These are phyloP conservation scores for Fregata magnificens DNA, from an alignment of 2,113 vertebrate species.

Conservation along the genomic window DNA sequence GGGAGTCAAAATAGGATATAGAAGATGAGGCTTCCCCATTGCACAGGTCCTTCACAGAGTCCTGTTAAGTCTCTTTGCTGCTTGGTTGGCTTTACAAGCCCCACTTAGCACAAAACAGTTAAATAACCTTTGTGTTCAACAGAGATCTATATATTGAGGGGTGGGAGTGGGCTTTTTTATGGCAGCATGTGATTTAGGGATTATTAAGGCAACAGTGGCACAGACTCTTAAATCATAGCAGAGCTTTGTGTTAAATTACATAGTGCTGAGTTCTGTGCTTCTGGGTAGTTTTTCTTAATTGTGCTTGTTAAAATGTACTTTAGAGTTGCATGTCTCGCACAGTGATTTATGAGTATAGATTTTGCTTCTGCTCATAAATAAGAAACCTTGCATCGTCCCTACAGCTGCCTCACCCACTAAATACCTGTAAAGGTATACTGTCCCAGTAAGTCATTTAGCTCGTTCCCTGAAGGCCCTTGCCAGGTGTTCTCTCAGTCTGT, in stretches of 20 bases:
- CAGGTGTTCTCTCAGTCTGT: neutral
- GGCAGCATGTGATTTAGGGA: conserved; percentile 25
- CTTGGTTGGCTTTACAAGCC: neutral
- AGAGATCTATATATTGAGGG: neutral
- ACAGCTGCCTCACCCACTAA: neutral
- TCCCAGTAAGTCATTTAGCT: neutral
- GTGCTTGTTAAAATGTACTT: conserved; percentile 45
- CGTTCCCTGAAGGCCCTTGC: neutral
- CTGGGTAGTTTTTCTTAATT: conserved; percentile 60
- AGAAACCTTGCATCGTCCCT: neutral
- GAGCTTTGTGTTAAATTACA: conserved; percentile 47
- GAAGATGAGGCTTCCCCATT: neutral
- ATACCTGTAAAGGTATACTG: neutral
- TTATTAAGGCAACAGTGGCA: conserved; percentile 22
- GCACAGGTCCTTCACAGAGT: neutral
- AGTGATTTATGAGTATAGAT: neutral
- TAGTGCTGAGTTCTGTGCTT: neutral
- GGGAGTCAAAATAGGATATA: neutral
- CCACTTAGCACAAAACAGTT: neutral
- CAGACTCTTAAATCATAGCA: conserved; percentile 55
- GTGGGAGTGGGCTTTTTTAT: neutral
- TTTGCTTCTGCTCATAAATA: neutral
- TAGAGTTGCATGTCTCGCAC: neutral
- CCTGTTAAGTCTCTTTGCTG: neutral
- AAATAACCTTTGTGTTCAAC: neutral